A percentile compares a stretch with the other conserved stretches of the same genome.
Conservation (phyloP, 2,888 invertebrate species). For the Buathra laborator region DNA sequence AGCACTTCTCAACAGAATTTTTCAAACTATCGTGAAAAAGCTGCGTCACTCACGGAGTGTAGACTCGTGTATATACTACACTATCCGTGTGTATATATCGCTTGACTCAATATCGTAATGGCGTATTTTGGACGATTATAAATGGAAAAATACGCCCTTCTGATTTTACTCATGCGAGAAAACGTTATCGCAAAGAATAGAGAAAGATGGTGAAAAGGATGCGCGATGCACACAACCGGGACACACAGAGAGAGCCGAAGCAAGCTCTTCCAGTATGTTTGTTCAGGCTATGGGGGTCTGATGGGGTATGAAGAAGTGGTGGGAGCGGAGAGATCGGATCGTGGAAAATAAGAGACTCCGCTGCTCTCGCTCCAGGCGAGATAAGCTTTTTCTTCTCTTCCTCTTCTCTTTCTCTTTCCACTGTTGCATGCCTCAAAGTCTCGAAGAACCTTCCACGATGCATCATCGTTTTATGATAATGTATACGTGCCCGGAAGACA, state of each 20-base stretch:
- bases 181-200: conserved; percentile 26
- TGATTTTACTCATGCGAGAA: not conserved
- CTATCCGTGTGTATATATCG: not conserved
- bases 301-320: conserved; percentile 10
- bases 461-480: conserved; percentile 67
- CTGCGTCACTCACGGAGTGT: conserved; percentile 7
- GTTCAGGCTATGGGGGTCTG: conserved; percentile 55
- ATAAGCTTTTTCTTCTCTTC: conserved; percentile 60
- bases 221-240: conserved; percentile 43
- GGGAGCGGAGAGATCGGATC: conserved; percentile 7
- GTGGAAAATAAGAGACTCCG: conserved; percentile 62
- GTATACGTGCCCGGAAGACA: conserved; percentile 57
- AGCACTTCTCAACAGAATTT: conserved; percentile 41
- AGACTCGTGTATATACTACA: not conserved
- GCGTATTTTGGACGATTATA: too few species aligned
- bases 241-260: conserved; percentile 38
- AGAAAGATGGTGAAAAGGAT: conserved; percentile 45
- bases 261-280: conserved; percentile 57
- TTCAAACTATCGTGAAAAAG: conserved; percentile 19
- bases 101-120: too few species aligned
- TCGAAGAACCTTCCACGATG: conserved; percentile 58
- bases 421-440: conserved; percentile 48
- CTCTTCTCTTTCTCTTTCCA: not conserved
- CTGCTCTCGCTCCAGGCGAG: conserved; percentile 58
- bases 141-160: too few species aligned